These are phyloP conservation scores for Hippopotamyrus pictus DNA, from an alignment of 2,797 vertebrate species.

Conservation along the genomic window DNA sequence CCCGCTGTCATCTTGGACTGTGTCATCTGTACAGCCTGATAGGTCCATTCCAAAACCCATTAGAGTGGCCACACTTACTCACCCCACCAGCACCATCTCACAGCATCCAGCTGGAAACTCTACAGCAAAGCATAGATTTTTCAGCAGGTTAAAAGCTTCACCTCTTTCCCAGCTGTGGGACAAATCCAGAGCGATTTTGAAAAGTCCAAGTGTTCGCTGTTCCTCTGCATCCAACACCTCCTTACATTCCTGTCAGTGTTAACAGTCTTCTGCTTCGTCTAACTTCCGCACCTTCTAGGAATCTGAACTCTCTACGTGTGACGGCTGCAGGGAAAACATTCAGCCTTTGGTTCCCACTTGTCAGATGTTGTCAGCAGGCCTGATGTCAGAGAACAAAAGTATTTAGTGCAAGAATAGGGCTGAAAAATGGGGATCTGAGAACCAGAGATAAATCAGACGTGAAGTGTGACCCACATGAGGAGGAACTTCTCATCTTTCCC, in stretches of 20 bases:
- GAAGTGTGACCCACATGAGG: neutral
- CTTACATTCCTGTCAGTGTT: neutral
- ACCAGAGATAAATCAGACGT: neutral
- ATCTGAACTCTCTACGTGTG: neutral
- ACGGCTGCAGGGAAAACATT: neutral
- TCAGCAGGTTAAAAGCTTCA: neutral
- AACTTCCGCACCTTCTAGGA: neutral
- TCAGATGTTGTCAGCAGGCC: neutral
- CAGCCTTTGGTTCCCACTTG: neutral
- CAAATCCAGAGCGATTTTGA: neutral
- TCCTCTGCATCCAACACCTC: neutral
- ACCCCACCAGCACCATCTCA: neutral
- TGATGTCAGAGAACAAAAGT: neutral
- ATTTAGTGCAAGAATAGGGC: neutral
- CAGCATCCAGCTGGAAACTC: neutral
- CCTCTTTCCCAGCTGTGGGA: neutral
- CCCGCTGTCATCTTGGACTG: slow-evolving; percentile 17
- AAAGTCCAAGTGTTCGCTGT: neutral
- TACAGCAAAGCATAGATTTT: slow-evolving; percentile 7
- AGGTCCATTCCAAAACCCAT: slow-evolving; percentile 19
- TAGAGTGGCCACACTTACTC: neutral
- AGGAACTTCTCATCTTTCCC: neutral
- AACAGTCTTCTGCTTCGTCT: neutral
- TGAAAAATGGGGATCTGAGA: neutral
- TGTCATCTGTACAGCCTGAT: slow-evolving; percentile 21